Percentiles rank a stretch among this genome's conserved stretches.
Conservation (phyloP, 2,113 vertebrate genomes). For the Pitta sordida region DNA sequence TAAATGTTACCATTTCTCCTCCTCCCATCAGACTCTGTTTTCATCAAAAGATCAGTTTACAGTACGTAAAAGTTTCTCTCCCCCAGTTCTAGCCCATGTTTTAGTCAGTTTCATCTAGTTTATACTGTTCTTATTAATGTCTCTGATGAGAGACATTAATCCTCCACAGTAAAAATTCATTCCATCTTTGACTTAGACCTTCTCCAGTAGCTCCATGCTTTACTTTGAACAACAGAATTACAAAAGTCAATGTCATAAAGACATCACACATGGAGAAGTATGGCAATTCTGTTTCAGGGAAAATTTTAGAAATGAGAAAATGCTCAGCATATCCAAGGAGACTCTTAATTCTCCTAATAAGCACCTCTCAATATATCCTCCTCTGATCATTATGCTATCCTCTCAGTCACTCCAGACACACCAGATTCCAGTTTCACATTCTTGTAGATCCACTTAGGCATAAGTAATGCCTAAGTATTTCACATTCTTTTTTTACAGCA, state of each 20-base stretch:
- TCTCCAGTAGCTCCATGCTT: neutral
- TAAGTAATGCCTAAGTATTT: neutral
- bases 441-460: neutral
- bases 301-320: neutral
- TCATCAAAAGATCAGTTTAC: neutral
- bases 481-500: neutral
- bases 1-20: neutral
- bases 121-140: neutral
- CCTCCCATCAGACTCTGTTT: neutral
- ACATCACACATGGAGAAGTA: neutral
- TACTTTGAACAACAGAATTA: neutral
- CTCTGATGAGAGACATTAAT: neutral
- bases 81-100: neutral
- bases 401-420: neutral
- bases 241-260: neutral
- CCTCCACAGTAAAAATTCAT: neutral
- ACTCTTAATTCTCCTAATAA: neutral
- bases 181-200: neutral
- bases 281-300: neutral
- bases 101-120: neutral
- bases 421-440: neutral
- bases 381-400: too few species aligned
- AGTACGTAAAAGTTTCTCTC: neutral
- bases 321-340: neutral
- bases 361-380: neutral